Evolutionary conservation across 2,888 invertebrate genomes (phyloP), one percentile per base, ranked within the genome.

Genomic region (Caenorhabditis sinica): DNA sequence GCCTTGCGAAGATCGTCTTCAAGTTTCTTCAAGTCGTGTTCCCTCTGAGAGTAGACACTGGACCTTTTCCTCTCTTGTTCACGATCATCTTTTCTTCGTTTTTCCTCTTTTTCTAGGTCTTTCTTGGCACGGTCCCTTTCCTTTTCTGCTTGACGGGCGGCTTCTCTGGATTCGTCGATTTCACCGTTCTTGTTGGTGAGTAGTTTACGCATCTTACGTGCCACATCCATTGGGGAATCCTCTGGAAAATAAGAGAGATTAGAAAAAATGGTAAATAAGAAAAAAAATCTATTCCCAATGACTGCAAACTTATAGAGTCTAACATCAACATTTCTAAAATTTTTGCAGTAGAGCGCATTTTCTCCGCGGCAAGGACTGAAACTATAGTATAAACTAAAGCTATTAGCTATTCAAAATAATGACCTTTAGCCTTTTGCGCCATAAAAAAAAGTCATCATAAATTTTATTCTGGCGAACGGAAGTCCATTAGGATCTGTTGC

Each of bases 51-150:
- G 60, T 85, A 76, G 36, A 81, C 51, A 51, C 80, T 85, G 9
- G 76, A 72, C 45, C 82, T 30, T 23, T 82, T 82, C 25, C 80
- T 69, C n/a, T 87, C 87, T 28, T 68, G 45, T 30, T 85, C 87
- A 13, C 83, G 45, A 11, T 82, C 84, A 40, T 87, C 86, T 23
- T 72, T 66, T 36, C 76, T 9, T 43, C 80, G 49, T 45, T 75
- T 79, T 56, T 84, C 83, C 51, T 83, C 68, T 9, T 71, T 80
- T 23, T 86, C 87, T 53, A 85, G 45, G n/a, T 88, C 87, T 43
- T 80, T 86, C 71, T 83, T 82, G 8, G 79, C 63, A 1, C 86
- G 72, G 58, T 85, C 82, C 23, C 76, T 69, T 13, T 88, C 88
- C 15, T 82, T 74, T 15, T 86, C 86, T 1, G 82, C 82, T 30